phyloP scores from a whole-genome alignment of 2,113 vertebrate genomes.

The Datnioides undecimradiatus region DNA sequence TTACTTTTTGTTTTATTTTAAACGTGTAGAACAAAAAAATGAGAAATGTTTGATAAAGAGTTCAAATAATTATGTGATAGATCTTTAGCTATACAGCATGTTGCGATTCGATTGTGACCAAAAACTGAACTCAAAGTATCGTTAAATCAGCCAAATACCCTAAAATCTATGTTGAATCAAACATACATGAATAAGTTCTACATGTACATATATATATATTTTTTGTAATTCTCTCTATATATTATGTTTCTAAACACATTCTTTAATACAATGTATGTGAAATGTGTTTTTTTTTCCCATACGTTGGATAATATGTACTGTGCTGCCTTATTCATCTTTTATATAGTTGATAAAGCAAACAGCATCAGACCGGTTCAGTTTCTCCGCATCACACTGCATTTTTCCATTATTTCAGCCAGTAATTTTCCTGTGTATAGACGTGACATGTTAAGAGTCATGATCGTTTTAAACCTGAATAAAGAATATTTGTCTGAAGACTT shows the following conservation, averaged over 20 bases:
- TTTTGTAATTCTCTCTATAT: conserved; percentile 14
- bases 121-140: background rate
- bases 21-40: conserved; percentile 21
- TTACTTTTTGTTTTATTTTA: conserved; percentile 9
- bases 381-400: conserved; percentile 29
- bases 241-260: conserved; percentile 43
- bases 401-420: conserved; percentile 37
- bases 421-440: conserved; percentile 59
- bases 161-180: conserved; percentile 9
- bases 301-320: conserved; percentile 71
- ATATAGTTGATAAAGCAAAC: conserved; percentile 55
- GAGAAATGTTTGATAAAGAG: background rate
- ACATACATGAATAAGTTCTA: conserved; percentile 1
- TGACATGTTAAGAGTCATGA: conserved; percentile 59
- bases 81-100: background rate
- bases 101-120: background rate
- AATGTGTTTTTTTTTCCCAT: conserved; percentile 66
- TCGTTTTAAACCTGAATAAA: conserved; percentile 76
- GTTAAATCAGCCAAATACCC: background rate
- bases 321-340: conserved; percentile 78
- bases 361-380: conserved; percentile 26
- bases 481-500: conserved; percentile 48
- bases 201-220: background rate
- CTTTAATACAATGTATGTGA: conserved; percentile 46
- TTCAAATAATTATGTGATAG: background rate